phyloP scores from a whole-genome alignment of 2,113 vertebrate species.

The Pygoscelis adeliae region DNA sequence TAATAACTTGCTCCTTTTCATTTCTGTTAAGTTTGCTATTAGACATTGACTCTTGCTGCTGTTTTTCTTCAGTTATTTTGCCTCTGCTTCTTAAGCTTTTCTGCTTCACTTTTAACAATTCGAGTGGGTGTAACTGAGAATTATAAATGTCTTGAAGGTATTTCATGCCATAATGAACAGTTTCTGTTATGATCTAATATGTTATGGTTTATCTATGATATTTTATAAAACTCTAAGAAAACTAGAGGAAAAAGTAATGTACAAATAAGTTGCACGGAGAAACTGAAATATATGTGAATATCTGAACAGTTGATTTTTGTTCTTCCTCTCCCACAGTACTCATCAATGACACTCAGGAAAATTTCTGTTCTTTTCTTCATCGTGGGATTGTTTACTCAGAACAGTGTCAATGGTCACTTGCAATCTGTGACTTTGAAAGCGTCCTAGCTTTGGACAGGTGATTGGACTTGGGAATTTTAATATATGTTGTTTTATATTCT shows the following conservation, averaged over 20 bases:
- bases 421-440: conserved; percentile 79
- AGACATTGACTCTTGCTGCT: background rate
- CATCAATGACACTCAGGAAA: conserved; percentile 75
- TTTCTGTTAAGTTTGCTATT: background rate
- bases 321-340: conserved; percentile 70
- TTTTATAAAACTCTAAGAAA: background rate
- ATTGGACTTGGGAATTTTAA: background rate
- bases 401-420: conserved; percentile 67
- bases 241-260: background rate
- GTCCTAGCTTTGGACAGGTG: conserved; percentile 81
- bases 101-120: background rate
- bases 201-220: background rate
- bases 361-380: conserved; percentile 76
- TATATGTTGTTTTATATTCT: background rate
- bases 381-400: conserved; percentile 78
- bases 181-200: background rate
- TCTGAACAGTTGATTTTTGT: background rate
- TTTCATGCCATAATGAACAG: background rate
- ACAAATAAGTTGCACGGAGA: background rate
- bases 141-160: background rate
- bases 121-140: background rate
- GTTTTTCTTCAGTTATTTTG: background rate
- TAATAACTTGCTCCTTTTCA: background rate
- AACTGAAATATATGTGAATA: background rate
- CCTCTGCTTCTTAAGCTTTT: background rate